phyloP scores from a whole-genome alignment of 2,113 vertebrate species.

The Telmatochromis sp. region DNA sequence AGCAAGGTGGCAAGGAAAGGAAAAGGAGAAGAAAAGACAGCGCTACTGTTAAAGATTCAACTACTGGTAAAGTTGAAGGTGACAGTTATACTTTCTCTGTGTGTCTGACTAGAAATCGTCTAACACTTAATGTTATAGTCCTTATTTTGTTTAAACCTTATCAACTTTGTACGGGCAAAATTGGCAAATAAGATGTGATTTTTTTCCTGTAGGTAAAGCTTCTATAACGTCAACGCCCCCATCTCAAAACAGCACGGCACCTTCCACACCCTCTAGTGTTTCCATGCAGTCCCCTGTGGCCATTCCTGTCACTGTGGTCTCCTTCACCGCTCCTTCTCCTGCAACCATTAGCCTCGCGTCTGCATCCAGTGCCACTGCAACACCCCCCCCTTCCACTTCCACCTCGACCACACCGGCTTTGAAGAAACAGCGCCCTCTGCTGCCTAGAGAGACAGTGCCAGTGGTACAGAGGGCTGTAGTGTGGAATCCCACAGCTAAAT shows the following conservation, averaged over 20 bases:
- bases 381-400: conserved; percentile 63
- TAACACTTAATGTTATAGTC: background rate
- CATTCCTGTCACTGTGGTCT: conserved; percentile 69
- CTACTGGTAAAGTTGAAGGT: conserved; percentile 81
- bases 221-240: conserved; percentile 68
- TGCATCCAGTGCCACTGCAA: conserved; percentile 48
- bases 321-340: conserved; percentile 70
- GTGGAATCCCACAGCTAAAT: conserved; percentile 91
- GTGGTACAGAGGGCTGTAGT: conserved; percentile 88
- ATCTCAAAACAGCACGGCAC: conserved; percentile 73
- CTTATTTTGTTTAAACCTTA: background rate
- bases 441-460: conserved; percentile 90
- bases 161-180: background rate
- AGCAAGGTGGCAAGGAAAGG: conserved; percentile 82
- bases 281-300: conserved; percentile 77
- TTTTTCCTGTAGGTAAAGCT: conserved; percentile 74
- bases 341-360: conserved; percentile 48
- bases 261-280: conserved; percentile 66
- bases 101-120: background rate
- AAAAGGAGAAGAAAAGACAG: conserved; percentile 85
- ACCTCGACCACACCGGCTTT: conserved; percentile 68
- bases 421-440: conserved; percentile 94
- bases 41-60: conserved; percentile 68
- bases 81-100: background rate
- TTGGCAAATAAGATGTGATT: background rate